Percentiles rank a stretch among this genome's conserved stretches.
These are phyloP conservation scores for Ericerus pela DNA, from an alignment of 1,140 invertebrate genomes.

Conservation along the genomic window DNA sequence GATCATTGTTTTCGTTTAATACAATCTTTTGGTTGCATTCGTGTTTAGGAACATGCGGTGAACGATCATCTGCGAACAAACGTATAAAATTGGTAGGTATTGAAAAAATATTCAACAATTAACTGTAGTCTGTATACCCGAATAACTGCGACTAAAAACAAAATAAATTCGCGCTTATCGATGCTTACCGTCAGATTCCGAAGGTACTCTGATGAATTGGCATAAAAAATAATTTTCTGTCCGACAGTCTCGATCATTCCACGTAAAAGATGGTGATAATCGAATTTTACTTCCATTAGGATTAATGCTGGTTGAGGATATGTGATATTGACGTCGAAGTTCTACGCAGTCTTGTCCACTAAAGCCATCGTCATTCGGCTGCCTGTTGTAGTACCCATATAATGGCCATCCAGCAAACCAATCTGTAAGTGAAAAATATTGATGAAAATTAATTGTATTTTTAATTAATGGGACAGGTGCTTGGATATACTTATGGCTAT, in stretches of 20 bases:
- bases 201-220: conserved; percentile 31
- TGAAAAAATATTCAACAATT: too few species aligned
- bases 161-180: too few species aligned
- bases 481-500: too few species aligned
- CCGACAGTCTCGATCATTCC: conserved; percentile 60
- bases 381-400: conserved; percentile 43
- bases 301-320: conserved; percentile 32
- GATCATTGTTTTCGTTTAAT: conserved; percentile 39
- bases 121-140: too few species aligned
- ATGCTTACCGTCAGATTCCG: background rate
- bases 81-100: too few species aligned
- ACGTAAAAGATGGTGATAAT: conserved; percentile 40
- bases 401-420: conserved; percentile 62
- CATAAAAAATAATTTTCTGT: conserved; percentile 56
- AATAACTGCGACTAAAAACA: too few species aligned
- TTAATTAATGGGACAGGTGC: too few species aligned
- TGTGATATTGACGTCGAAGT: conserved; percentile 43
- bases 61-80: too few species aligned
- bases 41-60: too few species aligned
- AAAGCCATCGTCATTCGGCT: conserved; percentile 65
- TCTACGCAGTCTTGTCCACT: conserved; percentile 65
- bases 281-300: conserved; percentile 19
- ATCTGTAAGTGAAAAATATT: conserved; percentile 35
- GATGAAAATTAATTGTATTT: background rate
- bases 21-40: conserved; percentile 47